Percentiles rank a stretch among this genome's conserved stretches.
Evolutionary conservation across 2,888 invertebrate species (phyloP).

Genomic region (Caenorhabditis uteleia): DNA sequence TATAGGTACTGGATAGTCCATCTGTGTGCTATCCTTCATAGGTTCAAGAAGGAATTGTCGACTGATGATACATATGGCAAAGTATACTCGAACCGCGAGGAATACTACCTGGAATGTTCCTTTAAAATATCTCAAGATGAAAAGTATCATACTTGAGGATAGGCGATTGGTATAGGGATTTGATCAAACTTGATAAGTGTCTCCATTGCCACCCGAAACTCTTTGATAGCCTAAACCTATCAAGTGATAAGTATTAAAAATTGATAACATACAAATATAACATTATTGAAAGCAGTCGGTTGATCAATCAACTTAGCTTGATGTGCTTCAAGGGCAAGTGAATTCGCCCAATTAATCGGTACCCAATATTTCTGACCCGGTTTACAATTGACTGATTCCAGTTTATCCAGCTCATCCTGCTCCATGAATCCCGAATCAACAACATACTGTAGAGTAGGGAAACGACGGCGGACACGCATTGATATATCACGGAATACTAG

Average conservation of each 20-base stretch:
- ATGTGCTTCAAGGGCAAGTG: conserved; percentile 20
- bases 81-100: conserved; percentile 52
- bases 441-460: conserved; percentile 52
- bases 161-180: conserved; percentile 51
- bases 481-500: conserved; percentile 62
- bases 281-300: conserved; percentile 26
- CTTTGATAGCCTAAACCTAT: conserved; percentile 47
- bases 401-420: conserved; percentile 42
- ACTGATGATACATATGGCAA: conserved; percentile 45
- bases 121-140: too few species aligned
- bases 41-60: conserved; percentile 39
- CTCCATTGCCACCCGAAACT: conserved; percentile 48
- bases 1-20: conserved; percentile 50
- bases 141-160: too few species aligned
- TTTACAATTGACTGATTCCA: conserved; percentile 30
- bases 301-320: conserved; percentile 28
- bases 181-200: conserved; percentile 50
- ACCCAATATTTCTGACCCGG: conserved; percentile 62
- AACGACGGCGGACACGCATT: conserved; percentile 53
- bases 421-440: conserved; percentile 45
- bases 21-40: conserved; percentile 12
- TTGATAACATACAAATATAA: conserved; percentile 21
- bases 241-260: conserved; percentile 19
- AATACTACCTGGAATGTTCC: conserved; percentile 58
- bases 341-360: conserved; percentile 62